A percentile compares a stretch with the other conserved stretches of the same genome.
phyloP scores from a whole-genome alignment of 2,797 vertebrate species.

The Knipowitschia caucasica region DNA sequence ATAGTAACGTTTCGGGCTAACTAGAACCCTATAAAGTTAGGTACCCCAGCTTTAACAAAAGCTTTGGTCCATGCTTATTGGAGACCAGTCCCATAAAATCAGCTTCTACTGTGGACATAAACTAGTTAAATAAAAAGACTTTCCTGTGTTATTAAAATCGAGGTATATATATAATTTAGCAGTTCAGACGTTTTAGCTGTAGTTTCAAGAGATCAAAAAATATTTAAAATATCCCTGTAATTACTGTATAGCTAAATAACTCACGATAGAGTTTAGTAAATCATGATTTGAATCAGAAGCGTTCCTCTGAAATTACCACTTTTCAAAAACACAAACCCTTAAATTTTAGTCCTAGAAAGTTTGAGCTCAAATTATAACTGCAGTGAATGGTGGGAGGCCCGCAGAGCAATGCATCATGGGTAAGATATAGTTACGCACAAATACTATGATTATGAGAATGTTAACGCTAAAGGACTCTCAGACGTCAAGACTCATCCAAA shows the following conservation, averaged over 20 bases:
- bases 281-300: slow-evolving; percentile 20
- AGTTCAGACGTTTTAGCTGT: not conserved
- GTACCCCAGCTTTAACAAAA: no score
- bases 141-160: no score
- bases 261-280: slow-evolving; percentile 2
- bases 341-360: slow-evolving; percentile 39
- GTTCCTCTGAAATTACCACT: slow-evolving; percentile 30
- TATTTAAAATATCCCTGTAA: not conserved
- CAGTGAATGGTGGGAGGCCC: slow-evolving; percentile 13
- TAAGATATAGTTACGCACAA: slow-evolving; percentile 3
- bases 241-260: not conserved
- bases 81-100: no score
- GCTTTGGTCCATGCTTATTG: no score
- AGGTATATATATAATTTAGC: no score
- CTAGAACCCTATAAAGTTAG: no score
- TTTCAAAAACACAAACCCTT: slow-evolving; percentile 32
- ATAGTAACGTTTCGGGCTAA: no score
- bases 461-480: not conserved
- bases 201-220: not conserved
- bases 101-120: no score
- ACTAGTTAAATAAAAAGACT: no score
- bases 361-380: slow-evolving; percentile 8
- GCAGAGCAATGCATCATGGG: slow-evolving; percentile 6
- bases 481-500: not conserved
- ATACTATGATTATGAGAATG: not conserved